Conservation (phyloP, 2,888 invertebrate genomes). For the Ernsta delagoae region DNA sequence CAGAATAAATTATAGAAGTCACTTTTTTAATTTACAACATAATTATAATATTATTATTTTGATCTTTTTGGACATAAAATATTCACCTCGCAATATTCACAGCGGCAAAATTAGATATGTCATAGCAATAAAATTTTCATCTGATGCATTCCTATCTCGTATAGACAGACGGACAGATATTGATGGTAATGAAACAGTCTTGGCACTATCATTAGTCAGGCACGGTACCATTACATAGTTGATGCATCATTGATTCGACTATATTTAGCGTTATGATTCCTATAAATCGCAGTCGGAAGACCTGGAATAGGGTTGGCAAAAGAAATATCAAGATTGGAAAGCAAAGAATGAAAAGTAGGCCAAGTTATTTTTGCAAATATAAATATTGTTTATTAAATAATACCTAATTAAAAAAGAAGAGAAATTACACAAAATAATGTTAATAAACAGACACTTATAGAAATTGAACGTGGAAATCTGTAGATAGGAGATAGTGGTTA, state of each 20-base stretch:
- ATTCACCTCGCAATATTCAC: background rate
- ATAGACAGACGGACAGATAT: conserved; percentile 57
- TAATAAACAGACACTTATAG: no score
- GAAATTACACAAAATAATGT: no score
- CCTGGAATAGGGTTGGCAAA: conserved; percentile 19
- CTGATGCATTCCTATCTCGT: conserved; percentile 41
- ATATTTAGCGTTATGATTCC: conserved; percentile 50
- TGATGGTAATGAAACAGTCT: conserved; percentile 55
- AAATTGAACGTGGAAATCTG: no score
- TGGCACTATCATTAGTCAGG: conserved; percentile 48
- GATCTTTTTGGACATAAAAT: no score
- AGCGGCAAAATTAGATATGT: conserved; percentile 14
- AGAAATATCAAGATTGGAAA: background rate
- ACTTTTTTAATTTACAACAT: no score
- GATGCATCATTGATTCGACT: conserved; percentile 64
- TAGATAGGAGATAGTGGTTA: no score
- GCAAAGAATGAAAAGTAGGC: background rate
- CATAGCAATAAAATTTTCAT: conserved; percentile 38
- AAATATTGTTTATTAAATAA: no score
- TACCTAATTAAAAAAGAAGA: no score
- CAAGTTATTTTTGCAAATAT: background rate
- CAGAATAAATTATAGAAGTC: no score
- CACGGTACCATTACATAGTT: conserved; percentile 51
- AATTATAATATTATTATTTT: background rate
- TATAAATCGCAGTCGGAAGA: conserved; percentile 34